Conservation (phyloP, 1,140 invertebrate genomes). For the Drosophila tani region DNA sequence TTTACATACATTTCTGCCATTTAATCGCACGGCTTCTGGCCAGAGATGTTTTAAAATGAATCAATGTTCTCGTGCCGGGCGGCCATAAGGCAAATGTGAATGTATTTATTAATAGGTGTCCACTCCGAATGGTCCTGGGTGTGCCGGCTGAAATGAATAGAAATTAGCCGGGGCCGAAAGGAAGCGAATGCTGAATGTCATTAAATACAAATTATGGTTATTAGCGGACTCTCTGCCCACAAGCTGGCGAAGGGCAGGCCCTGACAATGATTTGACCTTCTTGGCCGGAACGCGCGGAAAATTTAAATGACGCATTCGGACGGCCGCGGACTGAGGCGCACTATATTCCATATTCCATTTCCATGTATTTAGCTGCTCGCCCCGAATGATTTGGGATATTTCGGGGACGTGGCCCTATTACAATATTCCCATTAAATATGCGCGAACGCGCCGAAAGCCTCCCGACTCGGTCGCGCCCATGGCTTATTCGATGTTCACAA, state of each 20-base stretch:
- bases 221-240: conserved; percentile 34
- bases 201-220: conserved; percentile 66
- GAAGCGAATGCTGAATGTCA: conserved; percentile 54
- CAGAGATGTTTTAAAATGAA: conserved; percentile 36
- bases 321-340: no score
- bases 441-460: conserved; percentile 27
- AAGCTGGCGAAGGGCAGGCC: conserved; percentile 16
- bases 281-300: conserved; percentile 37
- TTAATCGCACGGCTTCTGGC: conserved; percentile 8
- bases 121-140: conserved; percentile 40
- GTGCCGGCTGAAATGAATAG: conserved; percentile 30
- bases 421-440: conserved; percentile 48
- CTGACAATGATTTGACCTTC: conserved; percentile 65
- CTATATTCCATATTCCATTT: background rate
- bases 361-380: conserved; percentile 16
- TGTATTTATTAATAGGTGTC: conserved; percentile 59
- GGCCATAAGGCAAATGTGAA: conserved; percentile 40
- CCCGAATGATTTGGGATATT: conserved; percentile 42
- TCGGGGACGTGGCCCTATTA: conserved; percentile 46
- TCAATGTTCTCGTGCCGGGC: conserved; percentile 35
- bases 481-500: conserved; percentile 23
- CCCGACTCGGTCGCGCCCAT: conserved; percentile 27
- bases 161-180: conserved; percentile 26
- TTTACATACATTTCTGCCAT: conserved; percentile 16
- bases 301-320: conserved; percentile 53